These are phyloP conservation scores for Drosophila tanythrix DNA, from an alignment of 2,888 invertebrate genomes.

Conservation along the genomic window DNA sequence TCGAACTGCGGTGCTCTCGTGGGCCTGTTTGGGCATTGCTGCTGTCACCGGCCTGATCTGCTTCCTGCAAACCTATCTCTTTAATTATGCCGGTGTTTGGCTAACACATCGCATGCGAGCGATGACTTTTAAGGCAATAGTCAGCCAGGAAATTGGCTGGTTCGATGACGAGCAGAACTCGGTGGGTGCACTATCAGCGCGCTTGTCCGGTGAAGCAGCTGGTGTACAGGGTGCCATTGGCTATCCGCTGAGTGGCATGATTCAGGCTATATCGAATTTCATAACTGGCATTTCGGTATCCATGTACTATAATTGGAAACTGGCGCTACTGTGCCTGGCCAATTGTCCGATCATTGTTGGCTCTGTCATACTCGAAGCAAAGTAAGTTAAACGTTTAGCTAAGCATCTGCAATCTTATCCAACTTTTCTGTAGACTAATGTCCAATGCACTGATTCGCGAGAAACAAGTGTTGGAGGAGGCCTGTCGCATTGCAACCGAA, in stretches of 20 bases:
- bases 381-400: constrained; percentile 68
- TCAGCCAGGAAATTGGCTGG: constrained; percentile 91
- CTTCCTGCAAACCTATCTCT: constrained; percentile 90
- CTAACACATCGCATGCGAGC: constrained; percentile 89
- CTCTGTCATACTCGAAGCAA: constrained; percentile 89
- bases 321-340: constrained; percentile 89
- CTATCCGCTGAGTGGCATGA: constrained; percentile 88
- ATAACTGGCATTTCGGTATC: constrained; percentile 88
- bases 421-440: constrained; percentile 85
- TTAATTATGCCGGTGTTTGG: constrained; percentile 91
- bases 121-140: constrained; percentile 88
- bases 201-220: constrained; percentile 90
- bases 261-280: constrained; percentile 89
- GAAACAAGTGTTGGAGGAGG: constrained; percentile 88
- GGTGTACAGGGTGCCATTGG: constrained; percentile 91
- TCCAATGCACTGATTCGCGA: constrained; percentile 87
- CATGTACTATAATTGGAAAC: constrained; percentile 89
- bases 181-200: constrained; percentile 89
- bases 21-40: constrained; percentile 88
- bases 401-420: fast-evolving
- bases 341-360: constrained; percentile 90
- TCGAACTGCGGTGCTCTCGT: constrained; percentile 87
- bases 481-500: constrained; percentile 90
- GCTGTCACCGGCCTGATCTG: constrained; percentile 88
- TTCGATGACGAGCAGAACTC: constrained; percentile 89